Base-by-base conservation (phyloP, 2,888 invertebrate species). In the Nephrotoma guestfalica region DNA sequence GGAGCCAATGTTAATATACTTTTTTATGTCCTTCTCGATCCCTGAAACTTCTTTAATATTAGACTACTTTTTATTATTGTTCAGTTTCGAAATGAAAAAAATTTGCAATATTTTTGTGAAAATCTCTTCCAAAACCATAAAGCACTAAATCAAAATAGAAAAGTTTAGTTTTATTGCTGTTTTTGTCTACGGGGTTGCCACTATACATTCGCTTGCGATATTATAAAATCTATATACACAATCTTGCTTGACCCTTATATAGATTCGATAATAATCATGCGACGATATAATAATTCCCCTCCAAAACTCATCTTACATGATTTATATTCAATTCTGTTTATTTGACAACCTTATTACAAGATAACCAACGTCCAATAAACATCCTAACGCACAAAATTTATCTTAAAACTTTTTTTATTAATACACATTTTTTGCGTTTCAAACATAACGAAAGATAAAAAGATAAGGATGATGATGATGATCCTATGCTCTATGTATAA, bases 281-380 rank as follows among this genome's bases (percentile, higher is more conserved):
- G 30, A 30, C 30, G 30, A 71, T 71, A 30, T 30, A 18, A 30
- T 9, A 71, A 71, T 71, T 30, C 71, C 71, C 71, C 71, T 71
- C 51, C 30, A 84, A 84, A 83, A 41, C 84, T 41, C 42, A 84
- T 84, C 42, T 41, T 5, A 41, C n/a, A 84, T 84, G 84, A 84
- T 84, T 84, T 84, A 84, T 84, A 15, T 84, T 41, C 84, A 84
- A 84, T 84, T 84, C 84, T 84, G 84, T 84, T 84, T 84, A 84
- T 84, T 84, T 84, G 84, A 84, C 84, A 84, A 84, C 84, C 84
- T 84, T 42, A 84, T 84, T 84, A 84, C 41, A 84, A 84, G 41
- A 84, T n/a, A 84, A 84, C 42, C 41, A 84, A 84, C 42, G 84
- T 84, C 84, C 84, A 84, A 71, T 71, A 71, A 71, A 71, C 71